Evolutionary conservation across 2,113 vertebrate genomes (phyloP), one percentile per base, ranked within the genome.

Genomic region (Ctenomys sociabilis): DNA sequence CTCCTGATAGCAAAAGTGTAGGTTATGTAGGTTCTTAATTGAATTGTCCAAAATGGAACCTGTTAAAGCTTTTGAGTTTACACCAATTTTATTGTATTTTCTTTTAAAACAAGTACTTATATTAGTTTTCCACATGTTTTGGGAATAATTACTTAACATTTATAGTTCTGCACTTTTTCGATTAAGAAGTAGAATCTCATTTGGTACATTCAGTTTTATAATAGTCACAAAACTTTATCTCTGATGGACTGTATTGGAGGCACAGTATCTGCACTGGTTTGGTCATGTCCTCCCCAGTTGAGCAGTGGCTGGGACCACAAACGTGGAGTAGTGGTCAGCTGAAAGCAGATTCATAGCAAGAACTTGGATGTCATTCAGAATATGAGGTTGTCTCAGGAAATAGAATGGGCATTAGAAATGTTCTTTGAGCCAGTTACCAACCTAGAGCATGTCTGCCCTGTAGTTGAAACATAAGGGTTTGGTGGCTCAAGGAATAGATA

Each of bases 91-190:
- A 40, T 43, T 73, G 72, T 22, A 19, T 40, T 26, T 73, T n/a
- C 19, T 21, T 68, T 73, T 73, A 40, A 73, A 40, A 40, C 12
- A 73, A 73, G 37, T 43, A 21, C 37, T 73, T 40, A 1, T 40
- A 26, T 73, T 73, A 98, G 98, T 98, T 98, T 98, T 98, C 94
- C 97, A 91, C 97, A 97, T 96, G 97, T 97, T 97, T 96, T 95
- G 97, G 97, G 98, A 96, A 98, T 97, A 98, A 97, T 98, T 98
- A 97, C 98, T 97, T 52, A 89, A 97, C 97, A 96, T 98, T 96
- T 98, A 97, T 97, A 98, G 97, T 95, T 98, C 97, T 98, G 97
- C 98, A 97, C 97, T 98, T 98, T 98, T 98, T 97, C 98, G 98
- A 96, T 96, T 97, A 97, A 97, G 97, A 98, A 96, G 97, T 97